Evolutionary conservation across 2,797 vertebrate genomes (phyloP).

Genomic region (Crenichthys baileyi): DNA sequence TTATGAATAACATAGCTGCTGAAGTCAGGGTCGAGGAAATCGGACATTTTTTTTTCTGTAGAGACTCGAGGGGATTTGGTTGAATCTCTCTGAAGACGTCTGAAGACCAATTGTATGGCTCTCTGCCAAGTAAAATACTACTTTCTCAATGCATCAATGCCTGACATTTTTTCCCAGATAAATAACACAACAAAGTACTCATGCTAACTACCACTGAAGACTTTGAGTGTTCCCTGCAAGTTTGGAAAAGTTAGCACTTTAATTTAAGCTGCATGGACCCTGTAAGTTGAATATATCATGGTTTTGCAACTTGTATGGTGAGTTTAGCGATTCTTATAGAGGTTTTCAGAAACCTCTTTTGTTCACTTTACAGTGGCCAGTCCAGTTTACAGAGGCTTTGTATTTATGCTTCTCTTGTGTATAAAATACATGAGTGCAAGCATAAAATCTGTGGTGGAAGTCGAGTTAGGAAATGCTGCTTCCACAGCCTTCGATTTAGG

Average conservation of each 20-base stretch:
- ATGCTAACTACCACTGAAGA: neutral
- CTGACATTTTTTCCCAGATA: neutral
- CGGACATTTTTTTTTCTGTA: neutral
- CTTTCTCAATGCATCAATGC: neutral
- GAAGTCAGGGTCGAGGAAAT: neutral
- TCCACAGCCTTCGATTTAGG: neutral
- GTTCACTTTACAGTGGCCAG: neutral
- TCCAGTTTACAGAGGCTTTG: neutral
- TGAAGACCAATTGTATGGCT: neutral
- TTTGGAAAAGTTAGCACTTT: neutral
- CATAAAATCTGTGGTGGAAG: neutral
- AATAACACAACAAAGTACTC: neutral
- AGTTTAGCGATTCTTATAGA: neutral
- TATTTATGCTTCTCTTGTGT: neutral
- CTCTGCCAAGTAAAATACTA: neutral
- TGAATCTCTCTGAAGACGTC: neutral
- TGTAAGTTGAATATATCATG: neutral
- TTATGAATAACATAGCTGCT: neutral
- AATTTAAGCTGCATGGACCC: neutral
- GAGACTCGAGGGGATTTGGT: neutral
- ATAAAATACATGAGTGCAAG: neutral
- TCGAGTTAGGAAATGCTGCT: neutral
- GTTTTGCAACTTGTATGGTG: neutral
- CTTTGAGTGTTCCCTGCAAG: neutral
- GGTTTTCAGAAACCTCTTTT: neutral